phyloP scores from a whole-genome alignment of 2,888 invertebrate genomes.

The Coremacera marginata region DNA sequence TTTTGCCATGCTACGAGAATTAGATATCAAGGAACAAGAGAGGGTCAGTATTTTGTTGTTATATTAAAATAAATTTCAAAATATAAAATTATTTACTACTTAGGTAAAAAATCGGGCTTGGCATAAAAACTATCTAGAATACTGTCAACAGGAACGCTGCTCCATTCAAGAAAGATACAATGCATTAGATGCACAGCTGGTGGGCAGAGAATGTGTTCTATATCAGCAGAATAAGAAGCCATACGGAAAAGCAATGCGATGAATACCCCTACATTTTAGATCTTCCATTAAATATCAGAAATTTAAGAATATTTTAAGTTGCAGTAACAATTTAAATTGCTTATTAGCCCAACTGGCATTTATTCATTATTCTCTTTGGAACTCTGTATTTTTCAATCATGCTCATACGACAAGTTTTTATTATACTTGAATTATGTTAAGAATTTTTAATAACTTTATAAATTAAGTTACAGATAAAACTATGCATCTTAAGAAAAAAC shows the following conservation, averaged over 20 bases:
- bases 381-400: neutral
- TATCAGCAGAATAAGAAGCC: slow-evolving; percentile 45
- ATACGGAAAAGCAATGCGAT: slow-evolving; percentile 44
- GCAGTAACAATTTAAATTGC: too few species aligned
- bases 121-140: slow-evolving; percentile 45
- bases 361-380: too few species aligned
- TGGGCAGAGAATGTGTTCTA: slow-evolving; percentile 47
- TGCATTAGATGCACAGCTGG: slow-evolving; percentile 34
- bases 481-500: too few species aligned
- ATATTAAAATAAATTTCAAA: neutral
- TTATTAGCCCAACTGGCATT: too few species aligned
- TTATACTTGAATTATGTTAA: too few species aligned
- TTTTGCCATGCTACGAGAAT: neutral
- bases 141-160: slow-evolving; percentile 35
- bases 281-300: neutral
- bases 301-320: neutral
- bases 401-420: neutral
- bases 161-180: slow-evolving; percentile 20
- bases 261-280: too few species aligned
- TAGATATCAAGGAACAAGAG: neutral
- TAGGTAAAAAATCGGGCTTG: slow-evolving; percentile 43
- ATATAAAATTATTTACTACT: neutral
- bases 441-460: too few species aligned
- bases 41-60: neutral
- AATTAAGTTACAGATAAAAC: too few species aligned